Percentiles rank a stretch among this genome's conserved stretches.
Evolutionary conservation across 2,113 vertebrate species (phyloP).

Genomic region (Lepus timidus): DNA sequence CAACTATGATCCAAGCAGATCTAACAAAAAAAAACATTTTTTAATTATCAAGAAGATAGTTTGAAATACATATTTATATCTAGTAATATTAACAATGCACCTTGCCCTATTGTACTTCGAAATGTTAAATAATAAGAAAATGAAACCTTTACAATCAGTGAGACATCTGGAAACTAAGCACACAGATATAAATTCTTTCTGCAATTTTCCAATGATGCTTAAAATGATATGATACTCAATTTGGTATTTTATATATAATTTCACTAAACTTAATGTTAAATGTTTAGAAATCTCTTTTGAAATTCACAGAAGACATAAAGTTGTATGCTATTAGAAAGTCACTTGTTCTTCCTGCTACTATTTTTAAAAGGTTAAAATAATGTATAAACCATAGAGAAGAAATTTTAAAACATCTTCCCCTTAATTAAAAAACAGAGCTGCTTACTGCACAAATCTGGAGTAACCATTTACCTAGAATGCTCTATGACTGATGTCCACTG

Average conservation of each 20-base stretch:
- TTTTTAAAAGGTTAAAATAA: conserved; percentile 18
- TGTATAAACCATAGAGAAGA: conserved; percentile 11
- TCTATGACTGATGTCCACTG: conserved; percentile 17
- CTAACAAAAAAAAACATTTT: neutral
- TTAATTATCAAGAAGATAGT: conserved; percentile 46
- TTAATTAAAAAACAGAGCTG: conserved; percentile 52
- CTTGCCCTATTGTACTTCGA: conserved; percentile 16
- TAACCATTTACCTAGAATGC: conserved; percentile 51
- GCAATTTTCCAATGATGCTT: conserved; percentile 24
- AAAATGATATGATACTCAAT: conserved; percentile 45
- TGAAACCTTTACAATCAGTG: conserved; percentile 39
- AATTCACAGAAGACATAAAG: conserved; percentile 46
- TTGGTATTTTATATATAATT: conserved; percentile 47
- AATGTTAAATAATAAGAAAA: conserved; percentile 54
- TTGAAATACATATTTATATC: conserved; percentile 38
- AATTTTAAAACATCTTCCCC: neutral
- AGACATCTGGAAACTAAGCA: conserved; percentile 60
- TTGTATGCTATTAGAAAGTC: conserved; percentile 15
- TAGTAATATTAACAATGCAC: conserved; percentile 8
- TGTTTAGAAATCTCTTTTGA: conserved; percentile 53
- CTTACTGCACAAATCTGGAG: neutral
- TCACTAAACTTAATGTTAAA: conserved; percentile 50
- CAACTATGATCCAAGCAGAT: conserved; percentile 21
- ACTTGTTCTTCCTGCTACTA: conserved; percentile 15
- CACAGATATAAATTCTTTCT: conserved; percentile 43